Conservation (phyloP, 1,140 invertebrate genomes). For the Leptestheria dahalacensis region DNA sequence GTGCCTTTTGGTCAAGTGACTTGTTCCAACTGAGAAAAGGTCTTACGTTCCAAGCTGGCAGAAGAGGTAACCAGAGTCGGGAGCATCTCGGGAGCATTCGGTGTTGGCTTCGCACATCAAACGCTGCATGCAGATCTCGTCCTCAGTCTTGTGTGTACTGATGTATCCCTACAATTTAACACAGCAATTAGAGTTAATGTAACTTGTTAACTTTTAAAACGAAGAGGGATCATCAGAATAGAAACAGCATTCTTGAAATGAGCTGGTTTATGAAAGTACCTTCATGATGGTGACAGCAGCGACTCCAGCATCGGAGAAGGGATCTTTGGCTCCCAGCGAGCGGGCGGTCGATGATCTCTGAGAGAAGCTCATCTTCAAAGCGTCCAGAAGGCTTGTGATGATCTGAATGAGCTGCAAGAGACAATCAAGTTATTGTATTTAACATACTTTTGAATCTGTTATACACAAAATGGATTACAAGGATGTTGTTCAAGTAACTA, state of each 20-base stretch:
- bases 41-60: constrained; percentile 87
- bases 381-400: constrained; percentile 72
- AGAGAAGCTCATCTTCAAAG: constrained; percentile 76
- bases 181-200: too few relatives aligned
- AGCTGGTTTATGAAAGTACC: constrained; percentile 23
- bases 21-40: constrained; percentile 3
- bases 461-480: not conserved
- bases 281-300: constrained; percentile 73
- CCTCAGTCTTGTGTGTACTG: constrained; percentile 57
- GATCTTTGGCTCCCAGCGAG: constrained; percentile 64
- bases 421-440: too few relatives aligned
- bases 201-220: too few relatives aligned
- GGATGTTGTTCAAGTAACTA: too few relatives aligned
- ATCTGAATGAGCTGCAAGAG: constrained; percentile 88
- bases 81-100: constrained; percentile 64
- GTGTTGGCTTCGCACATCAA: constrained; percentile 75
- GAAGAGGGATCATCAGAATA: too few relatives aligned
- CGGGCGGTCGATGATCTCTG: constrained; percentile 67
- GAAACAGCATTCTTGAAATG: not conserved
- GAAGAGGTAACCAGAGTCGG: constrained; percentile 65
- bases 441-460: constrained; percentile 2
- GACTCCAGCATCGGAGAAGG: constrained; percentile 66
- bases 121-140: constrained; percentile 62
- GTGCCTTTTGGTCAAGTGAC: not conserved
- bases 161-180: constrained; percentile 57